These are phyloP conservation scores for Microplitis mediator DNA, from an alignment of 1,140 invertebrate genomes.

Conservation along the genomic window DNA sequence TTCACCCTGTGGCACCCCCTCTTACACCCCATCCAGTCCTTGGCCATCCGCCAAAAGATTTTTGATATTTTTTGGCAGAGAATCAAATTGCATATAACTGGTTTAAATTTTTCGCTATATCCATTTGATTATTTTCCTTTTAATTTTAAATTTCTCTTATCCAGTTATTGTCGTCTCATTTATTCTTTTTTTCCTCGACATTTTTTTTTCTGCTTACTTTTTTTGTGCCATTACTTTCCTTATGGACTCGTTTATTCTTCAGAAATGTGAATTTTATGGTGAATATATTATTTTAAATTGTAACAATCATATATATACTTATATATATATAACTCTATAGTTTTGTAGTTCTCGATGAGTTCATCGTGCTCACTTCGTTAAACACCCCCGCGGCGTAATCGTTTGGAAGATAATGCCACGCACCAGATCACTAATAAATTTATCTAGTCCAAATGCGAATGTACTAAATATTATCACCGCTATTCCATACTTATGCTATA, in stretches of 20 bases:
- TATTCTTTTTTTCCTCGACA: background rate
- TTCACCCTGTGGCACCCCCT: conserved; percentile 6
- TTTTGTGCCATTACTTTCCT: conserved; percentile 17
- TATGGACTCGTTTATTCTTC: background rate
- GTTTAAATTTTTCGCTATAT: conserved; percentile 48
- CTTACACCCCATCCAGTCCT: conserved; percentile 3
- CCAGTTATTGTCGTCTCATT: background rate
- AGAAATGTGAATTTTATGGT: background rate
- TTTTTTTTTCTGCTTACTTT: background rate
- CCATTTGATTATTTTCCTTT: conserved; percentile 18
- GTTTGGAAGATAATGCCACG: conserved; percentile 4
- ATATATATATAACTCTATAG: background rate
- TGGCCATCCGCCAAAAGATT: conserved; percentile 49
- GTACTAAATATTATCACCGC: background rate
- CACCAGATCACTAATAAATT: conserved; percentile 9
- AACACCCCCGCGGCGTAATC: background rate
- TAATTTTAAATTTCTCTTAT: background rate
- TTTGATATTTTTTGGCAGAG: conserved; percentile 54
- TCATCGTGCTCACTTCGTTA: background rate
- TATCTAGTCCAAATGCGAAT: background rate
- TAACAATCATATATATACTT: background rate
- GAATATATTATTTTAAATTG: background rate
- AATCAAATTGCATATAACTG: conserved; percentile 50
- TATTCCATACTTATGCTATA: background rate
- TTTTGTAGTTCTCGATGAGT: background rate